These are phyloP conservation scores for Pseudorectes ferrugineus DNA, from an alignment of 2,113 vertebrate genomes.

Conservation along the genomic window DNA sequence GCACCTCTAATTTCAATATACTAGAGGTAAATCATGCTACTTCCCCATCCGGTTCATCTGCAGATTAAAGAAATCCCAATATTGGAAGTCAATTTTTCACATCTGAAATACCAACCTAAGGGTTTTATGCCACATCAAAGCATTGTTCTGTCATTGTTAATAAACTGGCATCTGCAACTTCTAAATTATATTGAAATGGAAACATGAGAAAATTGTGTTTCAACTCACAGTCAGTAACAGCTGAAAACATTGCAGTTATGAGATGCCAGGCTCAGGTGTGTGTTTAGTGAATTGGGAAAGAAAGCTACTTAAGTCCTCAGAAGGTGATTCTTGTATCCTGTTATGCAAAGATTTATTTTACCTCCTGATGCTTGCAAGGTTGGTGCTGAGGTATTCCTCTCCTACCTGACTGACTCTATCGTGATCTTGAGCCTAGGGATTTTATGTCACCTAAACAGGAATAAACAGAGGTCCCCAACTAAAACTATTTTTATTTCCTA, in stretches of 20 bases:
- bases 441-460: neutral
- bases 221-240: neutral
- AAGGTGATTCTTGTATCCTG: neutral
- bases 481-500: neutral
- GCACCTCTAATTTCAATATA: neutral
- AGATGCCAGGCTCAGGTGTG: neutral
- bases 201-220: neutral
- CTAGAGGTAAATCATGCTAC: neutral
- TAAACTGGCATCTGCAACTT: neutral
- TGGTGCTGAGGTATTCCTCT: neutral
- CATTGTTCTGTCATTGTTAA: neutral
- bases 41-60: neutral
- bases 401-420: neutral
- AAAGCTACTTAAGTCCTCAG: neutral
- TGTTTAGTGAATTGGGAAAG: neutral
- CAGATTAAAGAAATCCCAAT: neutral
- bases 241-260: neutral
- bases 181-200: neutral
- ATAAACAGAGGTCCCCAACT: neutral
- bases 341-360: neutral
- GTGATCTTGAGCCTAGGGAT: neutral
- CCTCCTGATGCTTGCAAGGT: neutral
- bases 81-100: neutral
- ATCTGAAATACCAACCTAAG: neutral
- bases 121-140: neutral